phyloP scores from a whole-genome alignment of 2,113 vertebrate genomes.

The Rhea pennata region DNA sequence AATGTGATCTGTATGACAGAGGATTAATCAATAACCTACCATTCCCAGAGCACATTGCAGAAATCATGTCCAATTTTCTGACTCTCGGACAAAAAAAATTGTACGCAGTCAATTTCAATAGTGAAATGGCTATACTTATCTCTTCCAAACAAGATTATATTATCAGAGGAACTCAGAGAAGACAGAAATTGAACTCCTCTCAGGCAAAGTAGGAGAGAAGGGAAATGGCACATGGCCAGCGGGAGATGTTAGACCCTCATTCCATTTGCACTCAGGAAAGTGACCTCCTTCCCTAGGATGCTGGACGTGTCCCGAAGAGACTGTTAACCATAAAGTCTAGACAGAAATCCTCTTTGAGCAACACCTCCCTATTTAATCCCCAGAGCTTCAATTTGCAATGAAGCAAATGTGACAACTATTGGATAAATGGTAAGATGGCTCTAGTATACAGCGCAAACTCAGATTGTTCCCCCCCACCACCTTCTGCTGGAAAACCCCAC shows the following conservation, averaged over 20 bases:
- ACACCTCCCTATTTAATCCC: constrained; percentile 6
- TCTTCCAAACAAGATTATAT: constrained; percentile 56
- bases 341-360: constrained; percentile 9
- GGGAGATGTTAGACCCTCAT: constrained; percentile 4
- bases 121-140: constrained; percentile 47
- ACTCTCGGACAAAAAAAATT: not conserved
- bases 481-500: not conserved
- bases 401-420: constrained; percentile 19
- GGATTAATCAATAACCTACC: constrained; percentile 56
- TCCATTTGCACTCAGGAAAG: constrained; percentile 30
- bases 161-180: constrained; percentile 29
- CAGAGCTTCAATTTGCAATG: constrained; percentile 26
- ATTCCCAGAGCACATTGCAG: constrained; percentile 51
- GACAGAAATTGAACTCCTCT: constrained; percentile 29
- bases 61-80: constrained; percentile 52
- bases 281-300: not conserved
- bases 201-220: constrained; percentile 13
- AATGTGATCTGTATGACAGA: constrained; percentile 42
- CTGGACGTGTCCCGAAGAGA: not conserved
- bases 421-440: not conserved
- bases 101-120: constrained; percentile 43
- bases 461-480: not conserved
- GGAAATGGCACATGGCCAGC: not conserved
- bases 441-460: not conserved
- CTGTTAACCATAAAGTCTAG: constrained; percentile 30